phyloP scores from a whole-genome alignment of 1,140 invertebrate species.

The Drosophila tsacasi region DNA sequence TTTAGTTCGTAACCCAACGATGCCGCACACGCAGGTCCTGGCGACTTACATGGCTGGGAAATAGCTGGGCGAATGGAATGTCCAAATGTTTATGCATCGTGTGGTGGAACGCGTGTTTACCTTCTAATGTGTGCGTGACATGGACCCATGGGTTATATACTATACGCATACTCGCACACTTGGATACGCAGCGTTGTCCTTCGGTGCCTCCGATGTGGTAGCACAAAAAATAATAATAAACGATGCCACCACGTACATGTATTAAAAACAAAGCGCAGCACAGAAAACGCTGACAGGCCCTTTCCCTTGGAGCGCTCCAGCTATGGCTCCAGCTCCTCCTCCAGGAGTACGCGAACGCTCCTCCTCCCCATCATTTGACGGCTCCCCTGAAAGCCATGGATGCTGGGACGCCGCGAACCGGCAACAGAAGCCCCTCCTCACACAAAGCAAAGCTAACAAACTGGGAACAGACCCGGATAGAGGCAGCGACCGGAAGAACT shows the following conservation, averaged over 20 bases:
- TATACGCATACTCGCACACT: constrained; percentile 5
- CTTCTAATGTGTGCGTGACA: constrained; percentile 80
- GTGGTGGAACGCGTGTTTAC: constrained; percentile 71
- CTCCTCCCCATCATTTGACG: neutral
- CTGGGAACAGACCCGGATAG: constrained; percentile 35
- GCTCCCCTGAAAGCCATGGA: constrained; percentile 42
- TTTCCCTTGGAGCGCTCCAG: constrained; percentile 46
- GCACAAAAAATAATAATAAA: constrained; percentile 74
- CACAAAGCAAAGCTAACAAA: constrained; percentile 80
- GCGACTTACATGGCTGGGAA: constrained; percentile 16
- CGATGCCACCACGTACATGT: constrained; percentile 79
- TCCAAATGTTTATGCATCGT: constrained; percentile 81
- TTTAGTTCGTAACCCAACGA: constrained; percentile 73
- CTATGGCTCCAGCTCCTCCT: constrained; percentile 21
- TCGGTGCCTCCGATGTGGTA: constrained; percentile 18
- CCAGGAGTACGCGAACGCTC: neutral
- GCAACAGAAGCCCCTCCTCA: constrained; percentile 26
- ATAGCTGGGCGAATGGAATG: constrained; percentile 53
- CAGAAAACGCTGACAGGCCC: constrained; percentile 73
- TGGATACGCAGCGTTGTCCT: constrained; percentile 64
- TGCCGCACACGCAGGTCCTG: constrained; percentile 58
- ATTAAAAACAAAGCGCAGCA: constrained; percentile 78
- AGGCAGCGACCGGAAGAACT: constrained; percentile 64
- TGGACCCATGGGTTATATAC: constrained; percentile 66
- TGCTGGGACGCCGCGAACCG: constrained; percentile 30